A percentile compares a stretch with the other conserved stretches of the same genome.
Conservation (phyloP, 1,140 invertebrate genomes). For the Penaeus indicus region DNA sequence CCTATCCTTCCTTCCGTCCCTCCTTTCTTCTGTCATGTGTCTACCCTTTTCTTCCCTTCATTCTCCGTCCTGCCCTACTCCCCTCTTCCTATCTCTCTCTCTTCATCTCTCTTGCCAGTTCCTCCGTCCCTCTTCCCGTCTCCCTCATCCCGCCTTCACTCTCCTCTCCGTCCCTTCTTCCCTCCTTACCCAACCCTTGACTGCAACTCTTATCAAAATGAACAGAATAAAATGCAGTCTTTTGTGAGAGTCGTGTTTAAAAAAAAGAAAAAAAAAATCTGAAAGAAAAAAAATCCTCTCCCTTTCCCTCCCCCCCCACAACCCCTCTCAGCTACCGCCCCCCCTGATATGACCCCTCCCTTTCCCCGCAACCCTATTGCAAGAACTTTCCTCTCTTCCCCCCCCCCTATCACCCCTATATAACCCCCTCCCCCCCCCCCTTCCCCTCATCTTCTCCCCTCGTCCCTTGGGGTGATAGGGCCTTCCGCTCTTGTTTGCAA, state of each 20-base stretch:
- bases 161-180: background rate
- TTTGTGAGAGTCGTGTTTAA: background rate
- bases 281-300: too few relatives aligned
- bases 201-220: constrained; percentile 4
- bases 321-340: background rate
- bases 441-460: background rate
- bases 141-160: background rate
- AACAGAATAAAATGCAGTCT: constrained; percentile 28
- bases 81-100: too few relatives aligned
- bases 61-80: too few relatives aligned
- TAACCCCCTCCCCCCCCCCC: background rate
- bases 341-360: too few relatives aligned
- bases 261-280: too few relatives aligned
- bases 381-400: background rate
- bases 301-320: background rate
- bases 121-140: too few relatives aligned
- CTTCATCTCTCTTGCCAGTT: too few relatives aligned
- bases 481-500: background rate
- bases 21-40: too few relatives aligned
- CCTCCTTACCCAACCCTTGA: background rate
- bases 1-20: too few relatives aligned
- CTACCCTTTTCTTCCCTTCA: too few relatives aligned
- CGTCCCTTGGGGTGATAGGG: background rate
- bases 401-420: background rate
- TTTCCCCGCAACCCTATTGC: background rate